Evolutionary conservation across 2,888 invertebrate genomes (phyloP).

Genomic region (Saturnia japonica): DNA sequence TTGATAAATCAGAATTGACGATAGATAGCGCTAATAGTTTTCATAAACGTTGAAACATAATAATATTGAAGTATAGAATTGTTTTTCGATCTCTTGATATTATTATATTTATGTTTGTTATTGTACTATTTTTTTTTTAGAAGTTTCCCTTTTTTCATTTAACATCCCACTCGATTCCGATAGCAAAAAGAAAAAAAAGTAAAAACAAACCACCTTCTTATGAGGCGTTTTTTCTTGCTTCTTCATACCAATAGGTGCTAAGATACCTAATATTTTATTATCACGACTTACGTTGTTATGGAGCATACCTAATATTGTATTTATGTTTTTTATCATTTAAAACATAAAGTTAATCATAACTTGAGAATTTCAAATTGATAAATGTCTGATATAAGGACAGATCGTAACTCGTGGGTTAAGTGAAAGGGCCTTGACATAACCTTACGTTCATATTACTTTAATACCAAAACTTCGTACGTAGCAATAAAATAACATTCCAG

Average conservation of each 20-base stretch:
- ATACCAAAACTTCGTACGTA: neutral
- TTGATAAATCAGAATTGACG: too few relatives aligned
- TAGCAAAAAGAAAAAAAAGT: too few relatives aligned
- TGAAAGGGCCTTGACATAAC: slow-evolving; percentile 4
- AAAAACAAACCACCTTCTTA: too few relatives aligned
- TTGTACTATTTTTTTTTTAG: too few relatives aligned
- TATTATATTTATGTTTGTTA: too few relatives aligned
- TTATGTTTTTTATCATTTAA: neutral
- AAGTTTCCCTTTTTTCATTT: too few relatives aligned
- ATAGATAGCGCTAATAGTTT: too few relatives aligned
- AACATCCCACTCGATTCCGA: too few relatives aligned
- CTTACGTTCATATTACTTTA: neutral
- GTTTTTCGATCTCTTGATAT: too few relatives aligned
- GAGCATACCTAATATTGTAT: neutral
- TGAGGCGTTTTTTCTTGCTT: too few relatives aligned
- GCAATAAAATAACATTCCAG: slow-evolving; percentile 14
- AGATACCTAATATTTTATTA: neutral
- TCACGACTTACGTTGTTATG: neutral
- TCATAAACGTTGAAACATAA: too few relatives aligned
- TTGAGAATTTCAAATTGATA: neutral
- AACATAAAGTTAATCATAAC: neutral
- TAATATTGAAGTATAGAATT: too few relatives aligned
- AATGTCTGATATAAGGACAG: neutral
- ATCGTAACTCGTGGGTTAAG: neutral
- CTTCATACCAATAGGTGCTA: neutral